Percentiles rank a stretch among this genome's conserved stretches.
Evolutionary conservation across 2,113 vertebrate genomes (phyloP).

Genomic region (Numida meleagris): DNA sequence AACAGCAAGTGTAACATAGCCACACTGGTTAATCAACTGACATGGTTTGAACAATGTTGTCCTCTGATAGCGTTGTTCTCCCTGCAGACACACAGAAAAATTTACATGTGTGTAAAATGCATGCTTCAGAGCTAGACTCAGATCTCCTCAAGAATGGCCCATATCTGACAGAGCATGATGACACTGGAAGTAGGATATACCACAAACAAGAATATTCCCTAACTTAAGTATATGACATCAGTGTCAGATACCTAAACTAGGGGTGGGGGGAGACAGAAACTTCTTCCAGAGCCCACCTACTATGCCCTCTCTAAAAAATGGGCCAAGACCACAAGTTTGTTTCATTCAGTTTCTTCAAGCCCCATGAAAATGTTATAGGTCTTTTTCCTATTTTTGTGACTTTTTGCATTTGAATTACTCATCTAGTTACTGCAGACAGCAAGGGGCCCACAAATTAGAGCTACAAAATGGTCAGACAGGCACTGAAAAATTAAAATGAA

Average conservation of each 20-base stretch:
- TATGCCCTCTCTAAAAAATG: not conserved
- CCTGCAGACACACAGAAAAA: not conserved
- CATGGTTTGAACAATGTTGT: not conserved
- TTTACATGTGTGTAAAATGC: not conserved
- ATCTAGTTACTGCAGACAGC: not conserved
- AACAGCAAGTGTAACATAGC: not conserved
- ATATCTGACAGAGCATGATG: not conserved
- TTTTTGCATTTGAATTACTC: not conserved
- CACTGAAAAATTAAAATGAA: not conserved
- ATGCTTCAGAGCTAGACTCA: not conserved
- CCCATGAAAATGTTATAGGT: not conserved
- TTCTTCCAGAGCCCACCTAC: not conserved
- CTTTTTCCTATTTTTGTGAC: not conserved
- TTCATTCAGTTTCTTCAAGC: not conserved
- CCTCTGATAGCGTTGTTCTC: not conserved
- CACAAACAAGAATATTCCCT: not conserved
- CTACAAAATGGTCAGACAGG: not conserved
- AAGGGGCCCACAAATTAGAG: not conserved
- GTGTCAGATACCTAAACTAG: not conserved
- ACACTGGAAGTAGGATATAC: not conserved
- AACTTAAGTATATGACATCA: rapidly evolving
- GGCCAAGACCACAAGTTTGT: not conserved
- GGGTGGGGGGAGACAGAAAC: not conserved
- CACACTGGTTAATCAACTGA: not conserved
- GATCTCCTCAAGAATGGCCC: not conserved